Conservation (phyloP, 2,113 vertebrate genomes). For the Varanus komodoensis region DNA sequence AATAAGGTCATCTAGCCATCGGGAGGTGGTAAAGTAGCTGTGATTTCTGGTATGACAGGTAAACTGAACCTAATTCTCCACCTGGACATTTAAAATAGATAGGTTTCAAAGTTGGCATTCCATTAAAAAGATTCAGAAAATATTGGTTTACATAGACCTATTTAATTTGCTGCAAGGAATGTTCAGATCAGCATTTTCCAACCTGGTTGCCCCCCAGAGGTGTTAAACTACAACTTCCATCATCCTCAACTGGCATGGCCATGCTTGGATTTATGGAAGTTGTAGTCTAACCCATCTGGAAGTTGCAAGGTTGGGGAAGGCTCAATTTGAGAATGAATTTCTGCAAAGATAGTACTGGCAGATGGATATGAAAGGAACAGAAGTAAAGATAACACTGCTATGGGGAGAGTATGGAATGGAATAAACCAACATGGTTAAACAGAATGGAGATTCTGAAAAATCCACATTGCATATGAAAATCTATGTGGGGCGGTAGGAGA, state of each 20-base stretch:
- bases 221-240: too few species aligned
- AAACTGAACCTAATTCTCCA: background rate
- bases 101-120: background rate
- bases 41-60: constrained; percentile 9
- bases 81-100: constrained; percentile 15
- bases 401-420: background rate
- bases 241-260: too few species aligned
- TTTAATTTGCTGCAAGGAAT: background rate
- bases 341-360: background rate
- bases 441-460: background rate
- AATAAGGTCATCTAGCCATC: background rate
- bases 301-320: background rate
- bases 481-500: background rate
- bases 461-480: background rate
- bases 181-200: too few species aligned
- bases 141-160: background rate
- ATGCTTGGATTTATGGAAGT: too few species aligned
- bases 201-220: too few species aligned
- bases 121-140: constrained; percentile 9
- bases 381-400: background rate
- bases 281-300: too few species aligned
- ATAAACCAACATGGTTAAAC: background rate
- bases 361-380: background rate
- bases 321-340: background rate
- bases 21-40: too few species aligned